Evolutionary conservation across 2,888 invertebrate genomes (phyloP).

Genomic region (Ernsta delagoae): DNA sequence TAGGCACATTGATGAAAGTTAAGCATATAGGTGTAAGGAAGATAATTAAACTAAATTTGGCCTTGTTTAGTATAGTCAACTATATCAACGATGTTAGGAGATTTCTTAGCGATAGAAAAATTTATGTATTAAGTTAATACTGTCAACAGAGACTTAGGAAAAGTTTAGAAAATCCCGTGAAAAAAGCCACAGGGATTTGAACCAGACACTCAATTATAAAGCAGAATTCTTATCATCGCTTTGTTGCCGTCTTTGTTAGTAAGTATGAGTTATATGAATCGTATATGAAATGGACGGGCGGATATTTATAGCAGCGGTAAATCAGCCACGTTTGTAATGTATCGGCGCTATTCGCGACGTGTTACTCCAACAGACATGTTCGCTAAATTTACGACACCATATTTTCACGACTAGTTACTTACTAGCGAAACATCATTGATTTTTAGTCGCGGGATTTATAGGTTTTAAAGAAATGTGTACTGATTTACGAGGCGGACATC

Average conservation of each 20-base stretch:
- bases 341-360: conserved; percentile 50
- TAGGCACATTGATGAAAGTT: too few relatives aligned
- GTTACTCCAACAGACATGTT: conserved; percentile 31
- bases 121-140: too few relatives aligned
- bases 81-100: too few relatives aligned
- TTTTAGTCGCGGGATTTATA: conserved; percentile 25
- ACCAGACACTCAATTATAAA: too few relatives aligned
- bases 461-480: conserved; percentile 2
- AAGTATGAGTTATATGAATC: conserved; percentile 59
- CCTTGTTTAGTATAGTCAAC: too few relatives aligned
- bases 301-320: conserved; percentile 68
- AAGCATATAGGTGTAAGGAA: too few relatives aligned
- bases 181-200: too few relatives aligned
- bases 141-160: too few relatives aligned
- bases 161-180: too few relatives aligned
- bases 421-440: conserved; percentile 44
- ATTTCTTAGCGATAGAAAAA: too few relatives aligned
- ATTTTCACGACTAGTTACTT: conserved; percentile 50
- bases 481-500: not conserved
- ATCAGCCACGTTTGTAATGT: conserved; percentile 65
- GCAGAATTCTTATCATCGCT: too few relatives aligned
- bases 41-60: too few relatives aligned
- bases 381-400: conserved; percentile 52
- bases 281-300: conserved; percentile 59
- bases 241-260: conserved; percentile 54